Conservation (phyloP, 2,113 vertebrate genomes). For the Aspiorhynchus laticeps region DNA sequence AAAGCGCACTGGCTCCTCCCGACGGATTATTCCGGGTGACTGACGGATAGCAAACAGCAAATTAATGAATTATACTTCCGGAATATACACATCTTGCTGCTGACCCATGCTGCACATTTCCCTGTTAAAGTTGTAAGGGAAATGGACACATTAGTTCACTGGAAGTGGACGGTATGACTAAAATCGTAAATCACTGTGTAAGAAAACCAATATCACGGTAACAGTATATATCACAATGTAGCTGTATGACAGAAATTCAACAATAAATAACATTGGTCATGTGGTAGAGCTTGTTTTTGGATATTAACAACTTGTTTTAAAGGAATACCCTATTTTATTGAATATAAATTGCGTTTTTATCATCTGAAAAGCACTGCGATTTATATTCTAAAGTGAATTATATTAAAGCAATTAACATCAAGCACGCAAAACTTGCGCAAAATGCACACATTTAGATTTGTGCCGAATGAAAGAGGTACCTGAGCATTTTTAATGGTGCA, state of each 20-base stretch:
- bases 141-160: not conserved
- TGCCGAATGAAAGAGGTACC: no score
- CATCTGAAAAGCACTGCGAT: not conserved
- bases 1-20: constrained; percentile 53
- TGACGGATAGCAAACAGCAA: constrained; percentile 56
- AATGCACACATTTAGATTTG: not conserved
- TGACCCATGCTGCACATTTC: constrained; percentile 45
- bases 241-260: not conserved
- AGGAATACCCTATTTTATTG: not conserved
- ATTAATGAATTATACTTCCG: constrained; percentile 62
- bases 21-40: constrained; percentile 55
- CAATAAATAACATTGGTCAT: not conserved
- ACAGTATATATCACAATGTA: not conserved
- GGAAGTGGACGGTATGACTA: not conserved
- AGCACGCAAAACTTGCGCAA: not conserved
- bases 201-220: not conserved
- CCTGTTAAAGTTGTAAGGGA: constrained; percentile 1
- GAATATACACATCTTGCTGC: constrained; percentile 54
- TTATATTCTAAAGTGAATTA: not conserved
- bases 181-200: not conserved
- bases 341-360: not conserved
- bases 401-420: not conserved
- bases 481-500: no score
- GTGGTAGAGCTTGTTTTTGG: not conserved
- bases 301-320: not conserved